Base-by-base conservation (phyloP, 2,113 vertebrate species). In the Indri indri region DNA sequence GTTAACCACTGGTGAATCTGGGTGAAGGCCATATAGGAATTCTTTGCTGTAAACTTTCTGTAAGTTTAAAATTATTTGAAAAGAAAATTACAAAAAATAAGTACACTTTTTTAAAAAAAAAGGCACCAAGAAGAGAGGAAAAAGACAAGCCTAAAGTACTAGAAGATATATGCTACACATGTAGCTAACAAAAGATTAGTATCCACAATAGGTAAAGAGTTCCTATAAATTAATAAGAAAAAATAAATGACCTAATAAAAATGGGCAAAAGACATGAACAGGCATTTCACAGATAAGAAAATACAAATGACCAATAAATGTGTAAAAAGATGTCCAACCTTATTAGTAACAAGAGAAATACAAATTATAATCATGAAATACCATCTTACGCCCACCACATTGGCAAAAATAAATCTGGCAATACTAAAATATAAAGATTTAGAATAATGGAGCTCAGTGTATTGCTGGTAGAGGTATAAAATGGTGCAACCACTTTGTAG, bases 241-340 rank as follows among this genome's bases (percentile, higher is more conserved):
- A 54, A 30, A 34, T 32, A 74, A 83, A 34, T n/a, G 83, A 81
- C 32, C 18, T 81, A 90, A 65, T 91, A 94, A 95, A 93, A 95
- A 89, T 68, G 65, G 47, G 91, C 86, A 94, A 94, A 66, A 92
- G n/a, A 70, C 47, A 63, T 13, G 59, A 92, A 95, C 34, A 79
- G 66, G 65, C 54, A 61, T 81, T 85, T 95, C 73, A 83, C 37
- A 81, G 52, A 32, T 42, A 9, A 80, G n/a, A 66, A 97, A 91
- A 93, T 10, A 89, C 34, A 94, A 90, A 65, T 47, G 32, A 90
- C 25, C 50, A 84, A 71, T 13, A 76, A 52, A 40, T 34, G 2
- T 37, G 22, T 54, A 27, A 70, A 87, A 94, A 91, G 27, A 84
- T 90, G 76, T 13, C 68, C 61, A 82, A 30, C n/a, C 34, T 59